Evolutionary conservation across 2,888 invertebrate species (phyloP), one percentile per base, ranked within the genome.

Genomic region (Rhagonycha fulva): DNA sequence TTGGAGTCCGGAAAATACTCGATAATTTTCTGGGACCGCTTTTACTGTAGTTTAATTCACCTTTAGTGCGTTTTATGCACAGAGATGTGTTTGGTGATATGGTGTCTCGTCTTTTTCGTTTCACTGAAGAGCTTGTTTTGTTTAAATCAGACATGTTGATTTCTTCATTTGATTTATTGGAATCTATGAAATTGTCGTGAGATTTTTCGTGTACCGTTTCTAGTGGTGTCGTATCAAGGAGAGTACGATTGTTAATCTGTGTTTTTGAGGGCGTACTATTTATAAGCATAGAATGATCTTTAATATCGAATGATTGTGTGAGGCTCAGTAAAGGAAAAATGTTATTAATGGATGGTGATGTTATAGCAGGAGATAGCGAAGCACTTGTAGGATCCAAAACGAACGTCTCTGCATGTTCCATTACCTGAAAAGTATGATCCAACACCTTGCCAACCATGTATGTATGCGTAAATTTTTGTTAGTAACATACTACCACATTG

Each of bases 321-420:
- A 63, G 14, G 24, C 9, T 12, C 28, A 14, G 60, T 60, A 60
- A 61, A 30, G 71, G 66, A 19, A 70, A 62, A 28, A 47, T 63
- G 26, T 70, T 76, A 61, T 61, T 76, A 68, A 23, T 32, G 47
- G 60, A 67, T 61, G 71, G 61, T 63, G 74, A 19, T 14, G 30
- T 62, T 30, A 67, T 28, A 24, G 32, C 47, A 68, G 75, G 75
- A 61, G 71, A 63, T 68, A 73, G 14, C 80, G 84, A 90, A 90
- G 89, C 90, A 89, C 90, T 90, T 90, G 90, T 89, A 89, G 90
- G 89, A 89, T 91, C 91, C 89, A 91, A 89, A 89, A 90, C 90
- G 90, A 90, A 92, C 89, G 90, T 90, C 89, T 91, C 91, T 88
- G 90, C 90, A 89, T 91, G 91, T 89, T 92, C 92, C 91, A 91